Conservation (phyloP, 2,113 vertebrate genomes). For the Origma solitaria region DNA sequence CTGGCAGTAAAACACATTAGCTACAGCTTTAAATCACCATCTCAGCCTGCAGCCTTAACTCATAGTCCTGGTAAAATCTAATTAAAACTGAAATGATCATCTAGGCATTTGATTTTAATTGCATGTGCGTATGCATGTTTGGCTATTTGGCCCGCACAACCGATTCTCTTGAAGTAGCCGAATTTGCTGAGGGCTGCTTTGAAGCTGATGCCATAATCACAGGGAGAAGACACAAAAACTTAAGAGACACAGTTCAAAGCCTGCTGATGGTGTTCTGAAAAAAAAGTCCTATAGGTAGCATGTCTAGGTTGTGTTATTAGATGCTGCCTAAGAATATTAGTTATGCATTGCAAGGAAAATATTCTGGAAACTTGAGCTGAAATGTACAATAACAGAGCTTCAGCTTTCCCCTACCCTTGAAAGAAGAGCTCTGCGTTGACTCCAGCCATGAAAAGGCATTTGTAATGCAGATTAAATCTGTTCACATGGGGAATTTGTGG, state of each 20-base stretch:
- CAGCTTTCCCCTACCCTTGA: neutral
- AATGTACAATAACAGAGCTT: neutral
- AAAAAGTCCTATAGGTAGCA: neutral
- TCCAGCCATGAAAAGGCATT: conserved; percentile 14
- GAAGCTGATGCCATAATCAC: neutral
- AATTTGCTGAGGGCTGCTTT: neutral
- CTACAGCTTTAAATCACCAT: conserved; percentile 66
- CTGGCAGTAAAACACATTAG: conserved; percentile 63
- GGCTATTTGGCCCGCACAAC: neutral
- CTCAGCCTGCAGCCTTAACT: conserved; percentile 50
- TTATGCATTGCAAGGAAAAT: neutral
- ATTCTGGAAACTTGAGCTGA: neutral
- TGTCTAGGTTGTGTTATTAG: neutral
- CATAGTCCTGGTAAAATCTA: conserved; percentile 54
- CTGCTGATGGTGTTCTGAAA: neutral
- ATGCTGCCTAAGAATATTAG: neutral
- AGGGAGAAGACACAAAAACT: neutral
- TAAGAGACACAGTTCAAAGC: neutral
- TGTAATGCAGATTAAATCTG: conserved; percentile 34
- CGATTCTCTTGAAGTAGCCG: neutral
- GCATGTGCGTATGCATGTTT: neutral
- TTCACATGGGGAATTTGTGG: neutral
- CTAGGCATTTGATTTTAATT: conserved; percentile 44
- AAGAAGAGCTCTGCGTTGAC: neutral
- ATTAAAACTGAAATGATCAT: conserved; percentile 63